Evolutionary conservation across 2,113 vertebrate genomes (phyloP), one percentile per base, ranked within the genome.

Genomic region (Psilopsiagon aymara): DNA sequence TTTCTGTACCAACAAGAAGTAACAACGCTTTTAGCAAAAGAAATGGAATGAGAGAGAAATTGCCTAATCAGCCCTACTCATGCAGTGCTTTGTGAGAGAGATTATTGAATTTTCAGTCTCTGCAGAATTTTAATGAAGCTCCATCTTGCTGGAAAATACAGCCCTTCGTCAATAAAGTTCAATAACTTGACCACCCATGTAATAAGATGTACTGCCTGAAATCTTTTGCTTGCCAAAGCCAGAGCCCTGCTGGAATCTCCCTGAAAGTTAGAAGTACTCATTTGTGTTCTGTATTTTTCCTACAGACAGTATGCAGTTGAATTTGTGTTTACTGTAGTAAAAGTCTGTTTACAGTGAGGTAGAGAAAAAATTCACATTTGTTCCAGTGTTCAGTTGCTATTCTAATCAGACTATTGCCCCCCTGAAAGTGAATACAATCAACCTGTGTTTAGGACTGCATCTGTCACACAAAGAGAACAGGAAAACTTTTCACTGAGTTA

Each of bases 51-150:
- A 98, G 97, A 98, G 96, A 98, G 97, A 98, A 98, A 98, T 98
- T 98, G 98, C 97, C 97, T 98, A 98, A 99, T 99, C 98, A 98
- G 97, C 97, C 97, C 95, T 97, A 97, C 96, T 98, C 98, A 99
- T 97, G 97, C 98, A 98, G 97, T 97, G 96, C 97, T 98, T 98
- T 97, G 97, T 97, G 96, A 98, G 97, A 97, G 97, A 98, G 98
- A 98, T 98, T 99, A 99, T 98, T 99, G 98, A 98, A 98, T 99
- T 99, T 98, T 98, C 97, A 98, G 98, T 97, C 98, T 98, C 98
- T 97, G 98, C 97, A 98, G 98, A 98, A 98, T 99, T 98, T 98
- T 99, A 99, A 99, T 99, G 98, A 99, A 98, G 98, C 97, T 98
- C 98, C 16, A 57, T 98, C 97, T 98, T 98, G 97, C 98, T 98